Evolutionary conservation across 2,888 invertebrate species (phyloP).

Genomic region (Clunio marinus): DNA sequence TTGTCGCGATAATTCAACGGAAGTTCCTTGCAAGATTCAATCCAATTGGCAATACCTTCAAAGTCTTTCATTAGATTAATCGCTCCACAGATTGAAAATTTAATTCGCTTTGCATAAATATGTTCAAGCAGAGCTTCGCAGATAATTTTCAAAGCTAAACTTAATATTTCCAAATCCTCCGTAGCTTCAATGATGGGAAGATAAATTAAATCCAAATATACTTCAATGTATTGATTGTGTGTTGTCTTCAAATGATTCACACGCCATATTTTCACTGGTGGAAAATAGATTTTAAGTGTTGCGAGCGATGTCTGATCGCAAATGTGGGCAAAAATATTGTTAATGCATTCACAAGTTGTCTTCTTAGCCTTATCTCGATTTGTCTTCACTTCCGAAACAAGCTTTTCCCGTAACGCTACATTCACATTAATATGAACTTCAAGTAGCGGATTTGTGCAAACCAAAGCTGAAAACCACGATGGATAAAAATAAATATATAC

Average conservation of each 20-base stretch:
- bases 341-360: constrained; percentile 66
- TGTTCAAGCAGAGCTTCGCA: constrained; percentile 86
- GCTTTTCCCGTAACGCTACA: constrained; percentile 72
- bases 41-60: constrained; percentile 71
- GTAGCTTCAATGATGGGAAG: constrained; percentile 74
- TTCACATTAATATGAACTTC: constrained; percentile 77
- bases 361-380: constrained; percentile 74
- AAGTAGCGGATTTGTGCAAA: constrained; percentile 54
- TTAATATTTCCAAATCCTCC: constrained; percentile 65
- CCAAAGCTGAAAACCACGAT: constrained; percentile 42
- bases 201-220: constrained; percentile 61
- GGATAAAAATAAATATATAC: neutral
- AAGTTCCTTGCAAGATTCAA: constrained; percentile 61
- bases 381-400: constrained; percentile 71
- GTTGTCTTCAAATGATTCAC: constrained; percentile 41
- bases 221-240: constrained; percentile 44
- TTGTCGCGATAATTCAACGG: constrained; percentile 52
- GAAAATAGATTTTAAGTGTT: constrained; percentile 78
- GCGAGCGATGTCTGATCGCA: constrained; percentile 74
- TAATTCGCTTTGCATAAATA: constrained; percentile 74
- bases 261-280: constrained; percentile 64
- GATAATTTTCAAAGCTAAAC: constrained; percentile 74
- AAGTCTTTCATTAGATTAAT: constrained; percentile 75
- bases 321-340: constrained; percentile 62
- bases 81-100: constrained; percentile 66